phyloP scores from a whole-genome alignment of 2,888 invertebrate species.

The Ichneumoninae sp. region DNA sequence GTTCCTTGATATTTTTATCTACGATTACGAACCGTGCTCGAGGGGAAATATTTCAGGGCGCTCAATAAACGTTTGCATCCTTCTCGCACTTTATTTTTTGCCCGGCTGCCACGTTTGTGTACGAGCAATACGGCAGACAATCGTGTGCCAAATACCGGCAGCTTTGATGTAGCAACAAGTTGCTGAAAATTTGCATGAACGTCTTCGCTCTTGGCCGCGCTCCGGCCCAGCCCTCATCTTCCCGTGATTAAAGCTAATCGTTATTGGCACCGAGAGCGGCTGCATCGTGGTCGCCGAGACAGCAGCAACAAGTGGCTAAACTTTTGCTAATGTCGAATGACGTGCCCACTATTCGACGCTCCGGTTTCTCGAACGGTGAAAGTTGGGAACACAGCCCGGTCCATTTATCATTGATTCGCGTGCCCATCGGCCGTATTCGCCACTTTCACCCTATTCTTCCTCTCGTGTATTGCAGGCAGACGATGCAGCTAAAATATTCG shows the following conservation, averaged over 20 bases:
- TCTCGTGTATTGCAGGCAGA: not conserved
- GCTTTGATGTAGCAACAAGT: constrained; percentile 64
- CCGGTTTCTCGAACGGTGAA: not conserved
- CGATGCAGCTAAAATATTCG: no score
- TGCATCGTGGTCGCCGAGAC: constrained; percentile 38
- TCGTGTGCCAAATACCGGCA: constrained; percentile 29
- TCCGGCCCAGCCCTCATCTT: constrained; percentile 34
- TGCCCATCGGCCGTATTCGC: not conserved
- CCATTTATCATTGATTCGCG: not conserved
- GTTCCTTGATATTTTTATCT: no score
- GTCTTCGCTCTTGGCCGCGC: constrained; percentile 57
- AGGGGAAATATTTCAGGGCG: not conserved
- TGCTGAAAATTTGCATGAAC: constrained; percentile 61
- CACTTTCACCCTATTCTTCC: not conserved
- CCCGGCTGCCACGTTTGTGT: not conserved
- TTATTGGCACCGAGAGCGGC: constrained; percentile 63
- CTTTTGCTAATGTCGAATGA: constrained; percentile 44
- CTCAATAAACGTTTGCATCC: not conserved
- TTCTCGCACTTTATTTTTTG: not conserved
- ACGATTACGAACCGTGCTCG: no score
- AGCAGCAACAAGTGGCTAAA: constrained; percentile 62
- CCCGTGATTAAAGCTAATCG: constrained; percentile 63
- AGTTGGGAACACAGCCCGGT: not conserved
- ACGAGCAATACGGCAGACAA: constrained; percentile 5
- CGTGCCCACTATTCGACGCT: constrained; percentile 25